Evolutionary conservation across 2,113 vertebrate species (phyloP).

Genomic region (Oreochromis niloticus): DNA sequence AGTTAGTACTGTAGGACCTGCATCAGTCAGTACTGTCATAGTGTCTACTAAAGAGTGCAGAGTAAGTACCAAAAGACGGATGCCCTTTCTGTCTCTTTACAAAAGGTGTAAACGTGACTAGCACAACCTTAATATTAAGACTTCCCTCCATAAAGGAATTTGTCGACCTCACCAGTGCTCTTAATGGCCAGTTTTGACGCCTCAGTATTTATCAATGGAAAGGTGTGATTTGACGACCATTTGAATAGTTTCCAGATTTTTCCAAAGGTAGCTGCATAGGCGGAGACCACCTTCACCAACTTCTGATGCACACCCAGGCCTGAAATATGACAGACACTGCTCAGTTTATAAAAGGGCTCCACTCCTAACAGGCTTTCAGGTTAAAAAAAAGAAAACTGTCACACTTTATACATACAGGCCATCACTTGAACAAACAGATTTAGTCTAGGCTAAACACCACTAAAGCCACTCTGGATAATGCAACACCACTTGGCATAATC

Average conservation of each 20-base stretch:
- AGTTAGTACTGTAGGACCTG: background rate
- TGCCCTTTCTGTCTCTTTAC: background rate
- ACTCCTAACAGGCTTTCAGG: background rate
- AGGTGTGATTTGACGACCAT: background rate
- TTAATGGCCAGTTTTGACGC: background rate
- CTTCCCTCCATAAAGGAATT: background rate
- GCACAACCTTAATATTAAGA: background rate
- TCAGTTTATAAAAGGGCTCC: background rate
- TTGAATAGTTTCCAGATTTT: background rate
- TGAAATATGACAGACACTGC: background rate
- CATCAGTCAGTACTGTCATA: background rate
- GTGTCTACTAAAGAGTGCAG: background rate
- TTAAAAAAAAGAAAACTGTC: background rate
- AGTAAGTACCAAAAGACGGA: background rate
- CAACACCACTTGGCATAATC: background rate
- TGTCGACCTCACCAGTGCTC: background rate
- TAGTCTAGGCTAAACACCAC: background rate
- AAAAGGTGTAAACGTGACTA: background rate
- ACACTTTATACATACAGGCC: background rate
- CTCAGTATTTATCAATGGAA: background rate
- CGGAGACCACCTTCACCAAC: background rate
- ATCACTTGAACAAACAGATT: background rate
- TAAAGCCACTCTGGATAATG: background rate
- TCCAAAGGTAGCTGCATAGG: background rate
- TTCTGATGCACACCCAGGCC: background rate